Evolutionary conservation across 2,888 invertebrate species (phyloP).

Genomic region (Noctua fimbriata): DNA sequence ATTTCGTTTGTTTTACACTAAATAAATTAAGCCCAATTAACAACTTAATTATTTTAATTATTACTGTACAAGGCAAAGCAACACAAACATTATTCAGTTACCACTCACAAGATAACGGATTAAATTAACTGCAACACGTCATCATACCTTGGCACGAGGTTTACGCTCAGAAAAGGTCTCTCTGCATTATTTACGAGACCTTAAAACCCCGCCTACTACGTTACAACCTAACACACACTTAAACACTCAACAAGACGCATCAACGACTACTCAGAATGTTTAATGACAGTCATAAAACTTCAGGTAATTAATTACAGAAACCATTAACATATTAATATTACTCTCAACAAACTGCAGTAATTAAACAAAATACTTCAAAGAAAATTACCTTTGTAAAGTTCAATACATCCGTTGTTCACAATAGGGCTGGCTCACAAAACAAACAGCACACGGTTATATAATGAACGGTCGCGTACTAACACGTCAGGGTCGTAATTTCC

Average conservation of each 20-base stretch:
- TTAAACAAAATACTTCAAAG: conserved; percentile 48
- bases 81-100: conserved; percentile 20
- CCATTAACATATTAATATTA: conserved; percentile 30
- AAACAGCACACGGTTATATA: conserved; percentile 87
- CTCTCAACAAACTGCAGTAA: conserved; percentile 23
- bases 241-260: conserved; percentile 47
- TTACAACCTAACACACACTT: conserved; percentile 52
- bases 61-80: background rate
- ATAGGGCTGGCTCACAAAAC: conserved; percentile 81
- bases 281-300: conserved; percentile 49
- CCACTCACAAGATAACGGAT: conserved; percentile 18
- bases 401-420: conserved; percentile 73
- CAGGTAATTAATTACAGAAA: conserved; percentile 38
- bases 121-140: conserved; percentile 54
- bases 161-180: conserved; percentile 43
- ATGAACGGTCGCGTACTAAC: conserved; percentile 81
- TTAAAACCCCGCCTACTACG: conserved; percentile 41
- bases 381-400: conserved; percentile 71
- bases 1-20: background rate
- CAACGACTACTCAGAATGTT: conserved; percentile 42
- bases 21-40: background rate
- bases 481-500: conserved; percentile 73
- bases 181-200: conserved; percentile 63
- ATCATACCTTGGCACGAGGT: conserved; percentile 44
- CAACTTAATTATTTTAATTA: background rate